phyloP scores from a whole-genome alignment of 2,113 vertebrate species.

The Narcine bancroftii region DNA sequence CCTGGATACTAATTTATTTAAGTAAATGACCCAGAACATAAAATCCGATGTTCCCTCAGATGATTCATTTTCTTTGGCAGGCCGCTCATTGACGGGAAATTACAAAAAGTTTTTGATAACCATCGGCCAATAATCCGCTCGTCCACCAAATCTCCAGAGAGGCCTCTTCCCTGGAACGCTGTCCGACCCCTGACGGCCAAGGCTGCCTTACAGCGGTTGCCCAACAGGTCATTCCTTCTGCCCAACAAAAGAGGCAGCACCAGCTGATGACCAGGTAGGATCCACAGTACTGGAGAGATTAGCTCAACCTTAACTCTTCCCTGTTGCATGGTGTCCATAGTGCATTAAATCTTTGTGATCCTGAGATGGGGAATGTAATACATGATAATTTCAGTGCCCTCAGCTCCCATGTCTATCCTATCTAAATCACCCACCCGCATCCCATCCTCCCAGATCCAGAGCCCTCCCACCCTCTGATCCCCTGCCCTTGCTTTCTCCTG shows the following conservation, averaged over 20 bases:
- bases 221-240: conserved; percentile 44
- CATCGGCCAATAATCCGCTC: conserved; percentile 45
- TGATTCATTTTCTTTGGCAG: conserved; percentile 48
- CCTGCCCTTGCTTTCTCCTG: not conserved
- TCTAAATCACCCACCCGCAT: not conserved
- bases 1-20: too few species aligned
- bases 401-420: not conserved
- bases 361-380: not conserved
- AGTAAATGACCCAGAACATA: too few species aligned
- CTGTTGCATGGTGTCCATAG: not conserved
- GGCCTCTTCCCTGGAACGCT: conserved; percentile 29
- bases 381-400: not conserved
- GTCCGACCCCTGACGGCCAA: conserved; percentile 51
- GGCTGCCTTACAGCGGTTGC: conserved; percentile 53
- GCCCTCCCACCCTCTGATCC: not conserved
- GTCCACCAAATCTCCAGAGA: conserved; percentile 39
- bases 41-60: not conserved
- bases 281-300: not conserved
- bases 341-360: not conserved
- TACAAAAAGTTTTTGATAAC: conserved; percentile 39
- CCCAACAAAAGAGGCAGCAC: conserved; percentile 45
- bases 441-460: not conserved
- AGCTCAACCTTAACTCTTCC: not conserved
- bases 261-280: conserved; percentile 37
- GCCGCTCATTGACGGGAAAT: conserved; percentile 37